These are phyloP conservation scores for Tapera naevia DNA, from an alignment of 2,797 vertebrate species.

Conservation along the genomic window DNA sequence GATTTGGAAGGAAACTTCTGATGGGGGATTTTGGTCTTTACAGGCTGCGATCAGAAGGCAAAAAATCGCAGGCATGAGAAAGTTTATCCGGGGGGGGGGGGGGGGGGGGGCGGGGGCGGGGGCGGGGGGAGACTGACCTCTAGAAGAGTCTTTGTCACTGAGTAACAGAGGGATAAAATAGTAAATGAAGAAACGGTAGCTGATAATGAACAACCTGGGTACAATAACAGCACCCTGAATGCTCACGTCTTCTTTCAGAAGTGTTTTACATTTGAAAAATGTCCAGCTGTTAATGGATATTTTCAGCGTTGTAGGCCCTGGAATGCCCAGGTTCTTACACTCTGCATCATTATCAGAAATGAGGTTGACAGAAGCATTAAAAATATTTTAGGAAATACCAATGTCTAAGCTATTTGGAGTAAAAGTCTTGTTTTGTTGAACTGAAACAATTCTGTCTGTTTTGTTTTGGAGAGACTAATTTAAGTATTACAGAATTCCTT, in stretches of 20 bases:
- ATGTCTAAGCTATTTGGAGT: background rate
- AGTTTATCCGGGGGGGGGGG: background rate
- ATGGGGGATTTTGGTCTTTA: background rate
- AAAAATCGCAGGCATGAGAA: background rate
- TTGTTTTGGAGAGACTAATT: background rate
- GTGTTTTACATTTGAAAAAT: background rate
- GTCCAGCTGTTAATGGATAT: background rate
- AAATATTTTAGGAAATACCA: background rate
- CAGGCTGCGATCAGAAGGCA: background rate
- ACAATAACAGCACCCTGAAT: background rate
- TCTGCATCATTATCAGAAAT: background rate
- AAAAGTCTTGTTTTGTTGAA: background rate
- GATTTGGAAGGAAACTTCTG: background rate
- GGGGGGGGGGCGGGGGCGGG: no score
- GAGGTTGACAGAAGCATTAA: background rate
- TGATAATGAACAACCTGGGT: background rate
- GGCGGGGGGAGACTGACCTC: no score
- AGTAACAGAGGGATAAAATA: background rate
- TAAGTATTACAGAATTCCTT: background rate
- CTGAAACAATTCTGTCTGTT: background rate
- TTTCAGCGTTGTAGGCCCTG: background rate
- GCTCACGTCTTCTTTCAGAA: background rate
- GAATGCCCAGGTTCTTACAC: background rate
- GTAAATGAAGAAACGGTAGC: background rate
- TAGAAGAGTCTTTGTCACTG: background rate